Conservation (phyloP, 30 jellyfish, hydroid and myxozoan species). For the Hydractinia echinata region DNA sequence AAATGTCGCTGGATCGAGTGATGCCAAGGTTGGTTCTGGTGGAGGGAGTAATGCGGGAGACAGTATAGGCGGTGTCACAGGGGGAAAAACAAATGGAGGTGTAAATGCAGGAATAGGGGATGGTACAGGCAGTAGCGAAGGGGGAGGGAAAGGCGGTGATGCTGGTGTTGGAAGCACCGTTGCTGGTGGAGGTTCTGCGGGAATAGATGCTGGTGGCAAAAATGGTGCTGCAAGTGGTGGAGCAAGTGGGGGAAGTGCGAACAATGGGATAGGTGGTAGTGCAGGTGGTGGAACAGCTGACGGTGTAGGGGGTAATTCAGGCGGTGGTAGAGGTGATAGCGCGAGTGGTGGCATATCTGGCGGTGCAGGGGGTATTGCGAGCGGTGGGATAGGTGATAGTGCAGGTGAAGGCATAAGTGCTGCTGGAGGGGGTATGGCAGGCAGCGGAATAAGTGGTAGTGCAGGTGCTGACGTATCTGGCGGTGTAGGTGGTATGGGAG, state of each 20-base stretch:
- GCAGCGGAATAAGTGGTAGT: slow-evolving; percentile 17
- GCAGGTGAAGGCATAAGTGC: not conserved
- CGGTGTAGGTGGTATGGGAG: slow-evolving; percentile 17
- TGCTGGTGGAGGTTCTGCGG: slow-evolving; percentile 15
- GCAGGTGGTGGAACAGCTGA: slow-evolving; percentile 3
- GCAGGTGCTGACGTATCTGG: slow-evolving; percentile 13
- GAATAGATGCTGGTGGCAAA: not conserved
- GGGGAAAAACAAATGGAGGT: slow-evolving; percentile 20
- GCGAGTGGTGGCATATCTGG: slow-evolving; percentile 7
- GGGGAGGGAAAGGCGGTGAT: slow-evolving; percentile 22
- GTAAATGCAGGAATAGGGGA: slow-evolving; percentile 16
- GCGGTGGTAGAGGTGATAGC: slow-evolving; percentile 12
- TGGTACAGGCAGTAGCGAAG: slow-evolving; percentile 33
- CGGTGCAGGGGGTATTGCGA: not conserved
- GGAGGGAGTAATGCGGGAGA: slow-evolving; percentile 27
- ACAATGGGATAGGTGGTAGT: not conserved
- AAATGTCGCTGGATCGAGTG: slow-evolving; percentile 13
- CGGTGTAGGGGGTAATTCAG: not conserved
- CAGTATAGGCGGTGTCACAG: slow-evolving; percentile 14
- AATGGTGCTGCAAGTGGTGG: slow-evolving; percentile 21
- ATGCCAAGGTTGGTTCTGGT: slow-evolving; percentile 17
- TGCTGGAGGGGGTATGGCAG: not conserved
- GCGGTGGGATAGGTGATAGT: slow-evolving; percentile 10
- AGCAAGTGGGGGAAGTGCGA: slow-evolving; percentile 7
- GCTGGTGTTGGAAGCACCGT: slow-evolving; percentile 2